Evolutionary conservation across 2,888 invertebrate species (phyloP).

Genomic region (Mellilla xanthometata): DNA sequence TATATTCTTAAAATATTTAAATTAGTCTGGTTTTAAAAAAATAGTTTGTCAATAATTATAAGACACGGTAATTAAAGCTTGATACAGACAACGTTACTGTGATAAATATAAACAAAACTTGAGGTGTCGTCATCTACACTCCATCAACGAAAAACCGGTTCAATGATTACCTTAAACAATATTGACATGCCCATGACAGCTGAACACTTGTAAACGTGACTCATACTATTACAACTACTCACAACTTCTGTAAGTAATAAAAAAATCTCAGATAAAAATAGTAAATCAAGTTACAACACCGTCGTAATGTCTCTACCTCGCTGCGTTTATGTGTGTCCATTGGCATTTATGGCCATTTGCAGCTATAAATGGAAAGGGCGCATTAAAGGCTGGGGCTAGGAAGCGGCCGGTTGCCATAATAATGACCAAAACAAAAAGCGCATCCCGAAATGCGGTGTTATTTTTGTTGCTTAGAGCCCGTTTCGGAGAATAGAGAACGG

Average conservation of each 20-base stretch:
- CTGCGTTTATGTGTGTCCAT: neutral
- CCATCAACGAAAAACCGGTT: slow-evolving; percentile 4
- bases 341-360: slow-evolving; percentile 9
- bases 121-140: too few relatives aligned
- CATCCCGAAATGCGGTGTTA: slow-evolving; percentile 74
- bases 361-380: slow-evolving; percentile 13
- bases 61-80: too few relatives aligned
- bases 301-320: slow-evolving; percentile 3
- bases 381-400: slow-evolving; percentile 28
- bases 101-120: too few relatives aligned
- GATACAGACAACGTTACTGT: too few relatives aligned
- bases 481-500: slow-evolving; percentile 72
- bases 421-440: slow-evolving; percentile 73
- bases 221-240: slow-evolving; percentile 5
- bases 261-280: slow-evolving; percentile 14
- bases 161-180: neutral
- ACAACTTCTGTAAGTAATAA: slow-evolving; percentile 3
- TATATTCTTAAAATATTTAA: too few relatives aligned
- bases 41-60: too few relatives aligned
- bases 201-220: slow-evolving; percentile 9
- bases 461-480: slow-evolving; percentile 77
- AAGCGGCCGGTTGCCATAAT: slow-evolving; percentile 52
- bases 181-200: slow-evolving; percentile 17
- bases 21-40: too few relatives aligned
- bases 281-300: slow-evolving; percentile 15